These are phyloP conservation scores for Punctoribates punctum DNA, from an alignment of 2,888 invertebrate genomes.

Conservation along the genomic window DNA sequence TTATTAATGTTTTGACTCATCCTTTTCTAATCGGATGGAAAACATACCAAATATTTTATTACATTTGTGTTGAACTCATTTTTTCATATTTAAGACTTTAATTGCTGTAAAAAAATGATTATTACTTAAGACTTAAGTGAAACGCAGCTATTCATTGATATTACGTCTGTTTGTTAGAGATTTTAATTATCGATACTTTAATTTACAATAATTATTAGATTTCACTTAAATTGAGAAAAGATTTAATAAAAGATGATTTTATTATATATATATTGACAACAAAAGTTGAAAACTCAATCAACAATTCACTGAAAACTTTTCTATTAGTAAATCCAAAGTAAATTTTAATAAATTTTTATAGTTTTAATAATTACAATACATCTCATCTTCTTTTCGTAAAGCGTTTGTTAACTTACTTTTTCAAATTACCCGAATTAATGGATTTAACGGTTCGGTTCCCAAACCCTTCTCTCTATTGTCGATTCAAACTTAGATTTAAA, in stretches of 20 bases:
- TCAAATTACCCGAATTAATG: constrained; percentile 9
- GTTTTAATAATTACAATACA: constrained; percentile 8
- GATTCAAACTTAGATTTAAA: not conserved
- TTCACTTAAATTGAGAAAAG: no score
- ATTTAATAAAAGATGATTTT: no score
- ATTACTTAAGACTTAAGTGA: not conserved
- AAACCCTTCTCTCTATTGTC: not conserved
- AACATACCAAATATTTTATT: constrained; percentile 27
- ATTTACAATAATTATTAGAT: no score
- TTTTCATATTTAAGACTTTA: not conserved
- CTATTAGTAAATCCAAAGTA: constrained; percentile 17
- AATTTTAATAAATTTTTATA: constrained; percentile 19
- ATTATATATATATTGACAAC: not conserved
- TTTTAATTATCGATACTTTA: no score
- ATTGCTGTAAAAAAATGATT: constrained; percentile 20
- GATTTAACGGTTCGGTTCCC: not conserved
- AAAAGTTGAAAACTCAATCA: not conserved
- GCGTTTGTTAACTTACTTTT: constrained; percentile 6
- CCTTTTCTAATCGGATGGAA: constrained; percentile 12
- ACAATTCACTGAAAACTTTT: constrained; percentile 1
- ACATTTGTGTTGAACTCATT: constrained; percentile 15
- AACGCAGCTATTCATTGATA: no score
- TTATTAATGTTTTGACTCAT: constrained; percentile 17
- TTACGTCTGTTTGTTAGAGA: no score
- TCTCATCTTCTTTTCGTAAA: not conserved